phyloP scores from a whole-genome alignment of 2,797 vertebrate genomes.

The Epinephelus coioides region DNA sequence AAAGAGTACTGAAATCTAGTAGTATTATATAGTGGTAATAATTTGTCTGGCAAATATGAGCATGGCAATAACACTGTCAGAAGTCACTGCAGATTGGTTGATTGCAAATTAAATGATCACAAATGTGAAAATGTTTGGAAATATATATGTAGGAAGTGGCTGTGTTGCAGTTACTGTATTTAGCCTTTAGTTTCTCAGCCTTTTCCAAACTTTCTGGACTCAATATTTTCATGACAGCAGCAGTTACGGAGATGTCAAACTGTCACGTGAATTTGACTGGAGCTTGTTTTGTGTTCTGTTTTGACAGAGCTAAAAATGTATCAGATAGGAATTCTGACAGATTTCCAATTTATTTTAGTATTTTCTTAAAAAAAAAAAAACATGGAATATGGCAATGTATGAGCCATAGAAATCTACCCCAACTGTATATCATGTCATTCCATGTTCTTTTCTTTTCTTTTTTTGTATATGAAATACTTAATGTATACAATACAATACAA shows the following conservation, averaged over 20 bases:
- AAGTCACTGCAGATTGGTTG: neutral
- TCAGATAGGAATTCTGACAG: slow-evolving; percentile 37
- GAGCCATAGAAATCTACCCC: neutral
- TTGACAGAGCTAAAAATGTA: slow-evolving; percentile 50
- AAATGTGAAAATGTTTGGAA: neutral
- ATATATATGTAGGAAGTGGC: neutral
- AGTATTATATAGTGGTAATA: neutral
- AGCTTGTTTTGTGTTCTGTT: slow-evolving; percentile 41
- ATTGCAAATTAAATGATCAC: neutral
- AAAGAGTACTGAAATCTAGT: slow-evolving; percentile 6
- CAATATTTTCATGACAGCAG: slow-evolving; percentile 37
- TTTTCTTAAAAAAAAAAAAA: neutral
- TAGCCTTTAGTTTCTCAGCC: neutral
- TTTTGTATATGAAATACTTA: too few relatives aligned
- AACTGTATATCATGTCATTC: slow-evolving; percentile 5
- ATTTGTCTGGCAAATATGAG: neutral
- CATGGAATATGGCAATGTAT: slow-evolving; percentile 10
- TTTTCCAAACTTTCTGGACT: slow-evolving; percentile 20
- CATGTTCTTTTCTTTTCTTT: neutral
- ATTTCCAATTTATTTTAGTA: slow-evolving; percentile 25
- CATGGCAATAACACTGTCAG: neutral
- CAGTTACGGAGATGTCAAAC: slow-evolving; percentile 40
- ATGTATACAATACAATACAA: neutral
- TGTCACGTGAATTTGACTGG: slow-evolving; percentile 46
- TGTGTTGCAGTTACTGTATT: neutral